phyloP scores from a whole-genome alignment of 2,113 vertebrate species.

The Lanius ludovicianus region DNA sequence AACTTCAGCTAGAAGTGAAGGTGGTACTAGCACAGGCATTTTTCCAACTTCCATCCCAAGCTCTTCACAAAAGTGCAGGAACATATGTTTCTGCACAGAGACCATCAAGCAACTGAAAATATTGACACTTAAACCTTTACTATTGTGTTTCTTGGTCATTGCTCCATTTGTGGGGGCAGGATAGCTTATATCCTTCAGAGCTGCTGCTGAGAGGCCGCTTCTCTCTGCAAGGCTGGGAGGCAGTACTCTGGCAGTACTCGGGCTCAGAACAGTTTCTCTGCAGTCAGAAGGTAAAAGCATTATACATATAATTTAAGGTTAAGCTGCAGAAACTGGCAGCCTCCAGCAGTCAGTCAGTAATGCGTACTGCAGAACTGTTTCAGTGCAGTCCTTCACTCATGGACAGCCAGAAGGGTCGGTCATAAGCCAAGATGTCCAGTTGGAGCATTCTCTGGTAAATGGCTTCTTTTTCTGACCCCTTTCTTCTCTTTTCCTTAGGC shows the following conservation, averaged over 20 bases:
- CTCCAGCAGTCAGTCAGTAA: background rate
- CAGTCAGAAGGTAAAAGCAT: constrained; percentile 52
- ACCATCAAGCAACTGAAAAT: background rate
- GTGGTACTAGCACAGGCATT: background rate
- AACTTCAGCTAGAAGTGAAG: background rate
- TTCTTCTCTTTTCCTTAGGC: background rate
- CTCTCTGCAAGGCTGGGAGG: background rate
- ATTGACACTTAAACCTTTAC: background rate
- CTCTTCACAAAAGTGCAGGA: background rate
- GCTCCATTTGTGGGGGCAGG: fast-evolving
- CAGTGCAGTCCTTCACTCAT: background rate
- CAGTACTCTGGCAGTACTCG: background rate
- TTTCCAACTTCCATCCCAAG: background rate
- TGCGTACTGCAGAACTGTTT: background rate
- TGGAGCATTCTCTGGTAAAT: background rate
- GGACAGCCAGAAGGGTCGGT: background rate
- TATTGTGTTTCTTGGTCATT: background rate
- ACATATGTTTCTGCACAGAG: background rate
- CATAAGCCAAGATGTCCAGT: background rate
- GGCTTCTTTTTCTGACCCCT: background rate
- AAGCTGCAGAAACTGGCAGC: constrained; percentile 12
- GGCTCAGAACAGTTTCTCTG: background rate
- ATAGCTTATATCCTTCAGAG: background rate
- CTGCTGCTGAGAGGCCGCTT: background rate
- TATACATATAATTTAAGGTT: background rate